Conservation (phyloP, 2,888 invertebrate genomes). For the Sussaba pulchella region DNA sequence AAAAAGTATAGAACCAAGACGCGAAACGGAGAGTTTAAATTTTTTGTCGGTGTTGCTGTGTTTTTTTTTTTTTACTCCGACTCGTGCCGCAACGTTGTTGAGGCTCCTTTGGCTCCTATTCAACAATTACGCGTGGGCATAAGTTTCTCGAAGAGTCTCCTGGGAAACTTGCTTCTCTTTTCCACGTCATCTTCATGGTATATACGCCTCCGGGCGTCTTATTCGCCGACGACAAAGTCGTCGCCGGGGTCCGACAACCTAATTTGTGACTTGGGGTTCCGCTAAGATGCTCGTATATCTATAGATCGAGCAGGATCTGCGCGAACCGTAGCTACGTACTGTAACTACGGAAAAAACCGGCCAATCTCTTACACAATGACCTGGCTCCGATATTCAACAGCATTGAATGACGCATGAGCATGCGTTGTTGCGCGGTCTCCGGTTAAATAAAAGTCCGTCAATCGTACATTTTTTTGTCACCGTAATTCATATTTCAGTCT, state of each 20-base stretch:
- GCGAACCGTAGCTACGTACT: not conserved
- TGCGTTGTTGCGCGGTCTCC: conserved; percentile 26
- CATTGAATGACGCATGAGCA: conserved; percentile 54
- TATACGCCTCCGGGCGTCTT: conserved; percentile 6
- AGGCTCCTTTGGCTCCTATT: not conserved
- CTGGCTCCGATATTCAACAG: conserved; percentile 43
- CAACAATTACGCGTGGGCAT: conserved; percentile 7
- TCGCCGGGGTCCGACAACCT: conserved; percentile 39
- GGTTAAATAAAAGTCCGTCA: conserved; percentile 29
- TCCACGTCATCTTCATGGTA: conserved; percentile 23
- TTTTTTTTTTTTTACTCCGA: not conserved
- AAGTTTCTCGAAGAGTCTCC: conserved; percentile 48
- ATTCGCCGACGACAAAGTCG: conserved; percentile 41
- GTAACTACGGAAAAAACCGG: not conserved
- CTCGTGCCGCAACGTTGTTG: not conserved
- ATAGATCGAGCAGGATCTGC: not conserved
- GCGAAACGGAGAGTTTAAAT: not conserved
- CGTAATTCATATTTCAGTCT: not conserved
- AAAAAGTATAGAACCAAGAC: not conserved
- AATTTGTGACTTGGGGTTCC: conserved; percentile 37
- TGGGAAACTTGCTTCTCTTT: conserved; percentile 30
- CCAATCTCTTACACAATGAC: conserved; percentile 40
- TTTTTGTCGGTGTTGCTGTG: not conserved
- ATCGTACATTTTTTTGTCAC: conserved; percentile 19
- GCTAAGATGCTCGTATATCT: conserved; percentile 3